phyloP scores from a whole-genome alignment of 1,140 invertebrate genomes.

The Phortica variegata region DNA sequence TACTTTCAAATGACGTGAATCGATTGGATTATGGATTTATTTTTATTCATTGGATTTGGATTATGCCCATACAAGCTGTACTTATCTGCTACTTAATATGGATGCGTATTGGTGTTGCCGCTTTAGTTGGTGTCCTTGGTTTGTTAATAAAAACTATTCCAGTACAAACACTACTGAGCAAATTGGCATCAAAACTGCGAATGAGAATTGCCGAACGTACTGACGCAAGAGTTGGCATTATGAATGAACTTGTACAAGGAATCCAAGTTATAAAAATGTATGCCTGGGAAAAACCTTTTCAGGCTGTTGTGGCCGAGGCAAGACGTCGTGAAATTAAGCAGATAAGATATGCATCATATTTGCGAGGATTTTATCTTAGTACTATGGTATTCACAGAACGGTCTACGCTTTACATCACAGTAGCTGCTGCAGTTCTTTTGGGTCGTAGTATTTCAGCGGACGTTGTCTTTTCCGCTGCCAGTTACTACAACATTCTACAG shows the following conservation, averaged over 20 bases:
- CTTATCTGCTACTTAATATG: constrained; percentile 69
- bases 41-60: constrained; percentile 67
- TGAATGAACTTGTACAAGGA: constrained; percentile 75
- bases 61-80: constrained; percentile 68
- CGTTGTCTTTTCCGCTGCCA: constrained; percentile 70
- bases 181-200: constrained; percentile 59
- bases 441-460: constrained; percentile 70
- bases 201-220: constrained; percentile 64
- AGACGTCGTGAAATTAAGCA: constrained; percentile 67
- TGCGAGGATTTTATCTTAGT: constrained; percentile 70
- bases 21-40: constrained; percentile 66
- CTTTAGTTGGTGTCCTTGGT: constrained; percentile 70
- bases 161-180: constrained; percentile 67
- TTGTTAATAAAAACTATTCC: constrained; percentile 65
- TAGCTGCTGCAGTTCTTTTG: constrained; percentile 69
- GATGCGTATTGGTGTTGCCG: constrained; percentile 66
- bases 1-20: constrained; percentile 78
- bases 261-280: constrained; percentile 82
- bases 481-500: constrained; percentile 71
- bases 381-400: constrained; percentile 72
- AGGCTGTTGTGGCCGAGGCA: constrained; percentile 60
- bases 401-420: constrained; percentile 71
- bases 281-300: constrained; percentile 73
- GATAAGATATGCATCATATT: constrained; percentile 68
- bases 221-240: constrained; percentile 74